Evolutionary conservation across 2,113 vertebrate species (phyloP), one percentile per base, ranked within the genome.

Genomic region (Nycticebus coucang): DNA sequence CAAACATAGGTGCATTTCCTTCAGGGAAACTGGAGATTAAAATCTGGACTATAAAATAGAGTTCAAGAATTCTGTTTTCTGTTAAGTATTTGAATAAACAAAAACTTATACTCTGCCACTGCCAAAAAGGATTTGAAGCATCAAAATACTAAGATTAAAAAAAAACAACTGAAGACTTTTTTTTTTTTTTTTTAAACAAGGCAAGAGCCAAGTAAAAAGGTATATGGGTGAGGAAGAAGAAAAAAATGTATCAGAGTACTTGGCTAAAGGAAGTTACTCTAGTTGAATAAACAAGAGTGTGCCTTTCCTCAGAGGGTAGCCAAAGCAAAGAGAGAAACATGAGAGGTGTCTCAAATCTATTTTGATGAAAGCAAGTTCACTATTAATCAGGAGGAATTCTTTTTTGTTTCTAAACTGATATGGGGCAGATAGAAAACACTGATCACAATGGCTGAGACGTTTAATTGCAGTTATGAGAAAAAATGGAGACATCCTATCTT

Each of bases 291-390:
- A 86, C 37, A 87, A 18, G 91, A 89, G 50, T 53, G 41, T 59
- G 64, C 41, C 82, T 74, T 95, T 96, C 92, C 94, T 96, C 33
- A 89, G 87, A 96, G 50, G 19, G 62, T 45, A 74, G 89, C 74
- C 89, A 88, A 95, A 92, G 72, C 37, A 81, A 60, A 92, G 84
- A 92, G 24, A 87, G 37, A 95, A 75, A 68, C 26, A 30, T 0
- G 50, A 94, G 78, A 86, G 33, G 37, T 37, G 24, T 59, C 81
- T 68, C 22, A 57, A 50, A 37, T 89, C 53, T 57, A 57, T 35
- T 84, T 95, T 87, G 95, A 82, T 74, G 82, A 95, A 81, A 96
- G 85, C 24, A 89, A 95, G 50, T 57, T 30, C 26, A 28, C 68
- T 74, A 83, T 83, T 89, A 75, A 91, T 41, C 21, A 83, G 50